Conservation (phyloP, 2,113 vertebrate genomes). For the Pimephales promelas region DNA sequence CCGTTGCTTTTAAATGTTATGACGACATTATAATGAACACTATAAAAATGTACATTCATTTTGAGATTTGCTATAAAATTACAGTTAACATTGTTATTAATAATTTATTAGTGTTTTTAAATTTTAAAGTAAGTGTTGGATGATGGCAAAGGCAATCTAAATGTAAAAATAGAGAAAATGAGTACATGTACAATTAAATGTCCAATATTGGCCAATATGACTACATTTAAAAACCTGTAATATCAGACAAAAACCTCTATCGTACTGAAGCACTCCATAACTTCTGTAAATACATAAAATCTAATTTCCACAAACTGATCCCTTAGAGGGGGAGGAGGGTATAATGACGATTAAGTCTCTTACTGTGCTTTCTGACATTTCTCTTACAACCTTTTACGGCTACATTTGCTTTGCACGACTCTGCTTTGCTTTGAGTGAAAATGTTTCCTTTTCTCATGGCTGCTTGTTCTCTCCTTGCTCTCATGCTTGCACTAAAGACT, state of each 20-base stretch:
- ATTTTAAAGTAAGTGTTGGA: too few relatives aligned
- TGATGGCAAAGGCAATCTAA: too few relatives aligned
- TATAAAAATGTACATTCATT: too few relatives aligned
- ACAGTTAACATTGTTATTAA: too few relatives aligned
- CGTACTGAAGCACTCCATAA: neutral
- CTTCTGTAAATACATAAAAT: neutral
- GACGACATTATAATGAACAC: too few relatives aligned
- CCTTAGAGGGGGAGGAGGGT: neutral
- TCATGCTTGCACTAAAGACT: conserved; percentile 72
- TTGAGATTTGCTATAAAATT: too few relatives aligned
- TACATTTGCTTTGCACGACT: neutral
- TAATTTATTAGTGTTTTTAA: too few relatives aligned
- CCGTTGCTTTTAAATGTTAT: too few relatives aligned
- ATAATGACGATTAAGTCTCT: neutral
- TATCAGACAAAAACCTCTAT: neutral
- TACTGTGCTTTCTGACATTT: neutral
- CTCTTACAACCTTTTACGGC: neutral
- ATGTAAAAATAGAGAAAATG: neutral
- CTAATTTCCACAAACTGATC: neutral
- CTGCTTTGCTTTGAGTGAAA: conserved; percentile 13
- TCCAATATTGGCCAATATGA: neutral
- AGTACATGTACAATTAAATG: neutral
- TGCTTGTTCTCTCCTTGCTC: conserved; percentile 62
- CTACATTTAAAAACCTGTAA: neutral
- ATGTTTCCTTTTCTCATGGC: conserved; percentile 43